Evolutionary conservation across 2,888 invertebrate genomes (phyloP).

Genomic region (Sinohyriopsis cumingii): DNA sequence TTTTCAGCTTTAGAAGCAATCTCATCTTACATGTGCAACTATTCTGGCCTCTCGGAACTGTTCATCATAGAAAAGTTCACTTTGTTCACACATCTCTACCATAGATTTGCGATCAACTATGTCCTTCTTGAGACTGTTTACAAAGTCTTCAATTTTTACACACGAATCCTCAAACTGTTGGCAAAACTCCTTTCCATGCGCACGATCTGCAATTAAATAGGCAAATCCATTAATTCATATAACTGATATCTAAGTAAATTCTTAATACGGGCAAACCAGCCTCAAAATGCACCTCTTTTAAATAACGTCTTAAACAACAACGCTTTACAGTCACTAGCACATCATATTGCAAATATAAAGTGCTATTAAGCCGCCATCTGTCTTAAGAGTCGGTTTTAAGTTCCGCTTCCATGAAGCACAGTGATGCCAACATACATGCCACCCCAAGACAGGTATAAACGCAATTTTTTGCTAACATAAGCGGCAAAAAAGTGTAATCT

Average conservation of each 20-base stretch:
- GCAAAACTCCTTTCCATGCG: constrained; percentile 89
- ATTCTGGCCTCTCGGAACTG: constrained; percentile 96
- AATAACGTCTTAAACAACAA: too few relatives aligned
- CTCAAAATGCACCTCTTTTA: not conserved
- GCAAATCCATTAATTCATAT: not conserved
- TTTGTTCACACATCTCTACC: constrained; percentile 83
- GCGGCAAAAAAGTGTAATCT: too few relatives aligned
- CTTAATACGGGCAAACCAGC: not conserved
- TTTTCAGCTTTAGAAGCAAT: not conserved
- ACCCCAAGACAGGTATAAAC: too few relatives aligned
- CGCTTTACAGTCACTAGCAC: too few relatives aligned
- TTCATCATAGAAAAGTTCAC: constrained; percentile 89
- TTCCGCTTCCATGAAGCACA: too few relatives aligned
- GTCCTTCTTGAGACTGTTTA: constrained; percentile 83
- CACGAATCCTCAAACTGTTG: constrained; percentile 89
- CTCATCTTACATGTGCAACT: constrained; percentile 87
- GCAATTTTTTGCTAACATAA: too few relatives aligned
- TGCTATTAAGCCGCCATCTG: too few relatives aligned
- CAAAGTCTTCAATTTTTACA: constrained; percentile 85
- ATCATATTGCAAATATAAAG: too few relatives aligned
- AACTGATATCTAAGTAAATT: constrained; percentile 1
- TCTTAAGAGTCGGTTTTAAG: too few relatives aligned
- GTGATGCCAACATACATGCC: too few relatives aligned
- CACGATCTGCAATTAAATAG: constrained; percentile 78
- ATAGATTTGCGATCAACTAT: constrained; percentile 86